These are phyloP conservation scores for Sitodiplosis mosellana DNA, from an alignment of 1,140 invertebrate species.

Conservation along the genomic window DNA sequence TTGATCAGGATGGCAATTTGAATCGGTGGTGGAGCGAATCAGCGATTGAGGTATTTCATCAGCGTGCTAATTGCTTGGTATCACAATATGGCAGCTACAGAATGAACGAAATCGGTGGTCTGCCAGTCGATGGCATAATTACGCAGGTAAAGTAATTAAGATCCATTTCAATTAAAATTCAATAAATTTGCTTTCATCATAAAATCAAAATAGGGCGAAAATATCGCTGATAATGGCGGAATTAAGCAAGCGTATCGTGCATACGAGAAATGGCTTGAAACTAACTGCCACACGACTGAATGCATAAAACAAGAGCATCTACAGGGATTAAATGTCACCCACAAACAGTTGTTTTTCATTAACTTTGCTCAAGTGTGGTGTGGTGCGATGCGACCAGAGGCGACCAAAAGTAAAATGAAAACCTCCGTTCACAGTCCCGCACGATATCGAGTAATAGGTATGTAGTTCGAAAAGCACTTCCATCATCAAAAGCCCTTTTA, in stretches of 20 bases:
- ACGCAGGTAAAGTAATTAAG: too few species aligned
- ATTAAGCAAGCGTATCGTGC: slow-evolving; percentile 63
- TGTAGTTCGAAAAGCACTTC: too few species aligned
- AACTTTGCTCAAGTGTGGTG: slow-evolving; percentile 83
- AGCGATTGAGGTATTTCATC: slow-evolving; percentile 40
- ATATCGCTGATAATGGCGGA: slow-evolving; percentile 81
- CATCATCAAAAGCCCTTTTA: too few species aligned
- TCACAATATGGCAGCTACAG: slow-evolving; percentile 35
- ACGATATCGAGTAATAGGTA: slow-evolving; percentile 50
- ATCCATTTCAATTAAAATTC: too few species aligned
- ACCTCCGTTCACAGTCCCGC: slow-evolving; percentile 71
- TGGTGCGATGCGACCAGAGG: slow-evolving; percentile 67
- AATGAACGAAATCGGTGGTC: slow-evolving; percentile 29
- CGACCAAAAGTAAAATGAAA: slow-evolving; percentile 55
- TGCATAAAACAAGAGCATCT: slow-evolving; percentile 33
- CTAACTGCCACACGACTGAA: slow-evolving; percentile 9
- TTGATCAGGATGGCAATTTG: slow-evolving; percentile 48
- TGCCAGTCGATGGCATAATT: slow-evolving; percentile 22
- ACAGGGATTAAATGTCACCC: slow-evolving; percentile 52
- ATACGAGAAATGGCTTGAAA: slow-evolving; percentile 17
- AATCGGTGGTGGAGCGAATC: slow-evolving; percentile 61
- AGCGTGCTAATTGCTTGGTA: slow-evolving; percentile 62
- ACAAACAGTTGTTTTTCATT: slow-evolving; percentile 61
- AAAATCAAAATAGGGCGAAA: too few species aligned
- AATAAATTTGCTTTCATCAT: slow-evolving; percentile 20